Conservation (phyloP, 2,113 vertebrate species). For the Cromileptes altivelis region DNA sequence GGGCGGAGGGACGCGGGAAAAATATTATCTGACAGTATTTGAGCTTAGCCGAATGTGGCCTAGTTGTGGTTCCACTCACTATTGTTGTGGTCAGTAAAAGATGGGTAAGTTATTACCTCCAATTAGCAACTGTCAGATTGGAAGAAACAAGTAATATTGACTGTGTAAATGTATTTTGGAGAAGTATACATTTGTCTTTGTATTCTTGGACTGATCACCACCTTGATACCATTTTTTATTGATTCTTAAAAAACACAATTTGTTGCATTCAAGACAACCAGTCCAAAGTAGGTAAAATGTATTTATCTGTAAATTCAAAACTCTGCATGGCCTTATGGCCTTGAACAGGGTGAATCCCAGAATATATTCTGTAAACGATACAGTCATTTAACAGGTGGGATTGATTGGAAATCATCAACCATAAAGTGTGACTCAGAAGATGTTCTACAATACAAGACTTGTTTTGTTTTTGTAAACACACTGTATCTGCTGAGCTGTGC, state of each 20-base stretch:
- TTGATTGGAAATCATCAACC: background rate
- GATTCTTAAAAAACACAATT: background rate
- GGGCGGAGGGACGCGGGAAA: background rate
- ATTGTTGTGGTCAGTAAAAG: conserved; percentile 8
- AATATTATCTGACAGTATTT: background rate
- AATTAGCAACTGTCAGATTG: background rate
- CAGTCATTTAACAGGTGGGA: background rate
- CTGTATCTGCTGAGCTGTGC: background rate
- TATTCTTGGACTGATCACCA: background rate
- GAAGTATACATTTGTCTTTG: background rate
- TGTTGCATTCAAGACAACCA: background rate
- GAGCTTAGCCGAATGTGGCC: background rate
- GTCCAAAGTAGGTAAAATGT: background rate
- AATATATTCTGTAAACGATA: background rate
- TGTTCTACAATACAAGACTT: background rate
- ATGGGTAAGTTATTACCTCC: background rate
- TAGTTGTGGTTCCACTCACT: background rate
- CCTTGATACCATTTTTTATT: background rate
- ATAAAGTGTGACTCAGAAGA: background rate
- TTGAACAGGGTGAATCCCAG: background rate
- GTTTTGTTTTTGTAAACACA: background rate
- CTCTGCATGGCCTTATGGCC: too few species aligned
- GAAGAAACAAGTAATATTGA: background rate
- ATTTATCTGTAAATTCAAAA: too few species aligned
- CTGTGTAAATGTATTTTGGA: background rate